phyloP scores from a whole-genome alignment of 2,797 vertebrate genomes.

The Danio tinwini region DNA sequence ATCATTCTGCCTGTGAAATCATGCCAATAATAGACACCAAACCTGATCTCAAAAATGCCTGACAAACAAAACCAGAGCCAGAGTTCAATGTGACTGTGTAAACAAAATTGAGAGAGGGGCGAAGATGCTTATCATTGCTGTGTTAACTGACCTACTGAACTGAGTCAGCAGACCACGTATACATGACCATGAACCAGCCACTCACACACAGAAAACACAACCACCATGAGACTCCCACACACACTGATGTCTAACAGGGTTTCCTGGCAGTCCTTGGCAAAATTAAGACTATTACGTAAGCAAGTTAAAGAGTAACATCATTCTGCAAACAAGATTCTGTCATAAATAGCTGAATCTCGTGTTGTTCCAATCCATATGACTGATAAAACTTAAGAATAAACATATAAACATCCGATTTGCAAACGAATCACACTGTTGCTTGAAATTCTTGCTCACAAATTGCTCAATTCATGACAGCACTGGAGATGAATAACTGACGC shows the following conservation, averaged over 20 bases:
- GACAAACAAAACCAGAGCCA: slow-evolving; percentile 37
- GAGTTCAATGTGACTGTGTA: slow-evolving; percentile 9
- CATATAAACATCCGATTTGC: background rate
- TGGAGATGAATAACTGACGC: background rate
- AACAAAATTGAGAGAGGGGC: background rate
- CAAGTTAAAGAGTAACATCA: background rate
- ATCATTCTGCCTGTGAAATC: slow-evolving; percentile 5
- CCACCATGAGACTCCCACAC: background rate
- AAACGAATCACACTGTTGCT: background rate
- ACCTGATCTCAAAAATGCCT: slow-evolving; percentile 47
- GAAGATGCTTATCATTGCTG: slow-evolving; percentile 33
- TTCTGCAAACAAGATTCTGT: background rate
- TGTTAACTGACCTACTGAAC: slow-evolving; percentile 53
- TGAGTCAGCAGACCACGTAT: slow-evolving; percentile 26
- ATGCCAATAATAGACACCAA: slow-evolving; percentile 22
- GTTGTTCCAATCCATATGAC: background rate
- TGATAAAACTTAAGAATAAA: background rate
- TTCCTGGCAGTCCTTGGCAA: slow-evolving; percentile 25
- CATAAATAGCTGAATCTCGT: background rate
- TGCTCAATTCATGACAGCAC: background rate
- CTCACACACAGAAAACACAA: slow-evolving; percentile 12
- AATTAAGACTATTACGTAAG: slow-evolving; percentile 35
- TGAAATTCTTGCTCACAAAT: background rate
- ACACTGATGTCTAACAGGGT: slow-evolving; percentile 16
- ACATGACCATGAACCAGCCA: slow-evolving; percentile 19